Conservation (phyloP, 2,113 vertebrate species). For the Xerus inauris region DNA sequence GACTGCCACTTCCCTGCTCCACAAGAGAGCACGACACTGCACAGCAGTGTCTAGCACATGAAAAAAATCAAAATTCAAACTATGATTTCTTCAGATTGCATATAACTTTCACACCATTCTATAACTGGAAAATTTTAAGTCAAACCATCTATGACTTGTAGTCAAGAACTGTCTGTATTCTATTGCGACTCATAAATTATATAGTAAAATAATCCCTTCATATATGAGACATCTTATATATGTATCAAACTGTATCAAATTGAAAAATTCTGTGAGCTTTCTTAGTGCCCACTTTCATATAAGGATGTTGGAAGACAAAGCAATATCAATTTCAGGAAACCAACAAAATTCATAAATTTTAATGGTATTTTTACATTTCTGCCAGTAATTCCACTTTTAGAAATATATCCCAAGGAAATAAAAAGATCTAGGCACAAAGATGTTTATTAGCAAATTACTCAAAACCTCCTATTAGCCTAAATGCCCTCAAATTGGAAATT, state of each 20-base stretch:
- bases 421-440: background rate
- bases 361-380: slow-evolving; percentile 47
- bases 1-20: background rate
- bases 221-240: background rate
- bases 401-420: slow-evolving; percentile 42
- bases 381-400: slow-evolving; percentile 22
- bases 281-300: background rate
- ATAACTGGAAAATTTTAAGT: background rate
- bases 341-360: slow-evolving; percentile 35
- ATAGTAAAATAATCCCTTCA: background rate
- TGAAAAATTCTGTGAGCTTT: background rate
- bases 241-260: background rate
- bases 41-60: too few species aligned
- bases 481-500: background rate
- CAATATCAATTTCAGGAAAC: background rate
- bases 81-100: background rate
- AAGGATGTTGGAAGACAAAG: background rate
- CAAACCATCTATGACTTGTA: background rate
- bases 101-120: background rate
- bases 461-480: slow-evolving; percentile 3
- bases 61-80: background rate
- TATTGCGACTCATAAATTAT: background rate
- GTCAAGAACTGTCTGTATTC: background rate
- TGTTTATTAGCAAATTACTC: slow-evolving; percentile 14
- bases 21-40: background rate